Percentiles rank a stretch among this genome's conserved stretches.
These are phyloP conservation scores for Aplysina aerophoba DNA, from an alignment of 37 sponge, comb jelly and placozoan species.

Conservation along the genomic window DNA sequence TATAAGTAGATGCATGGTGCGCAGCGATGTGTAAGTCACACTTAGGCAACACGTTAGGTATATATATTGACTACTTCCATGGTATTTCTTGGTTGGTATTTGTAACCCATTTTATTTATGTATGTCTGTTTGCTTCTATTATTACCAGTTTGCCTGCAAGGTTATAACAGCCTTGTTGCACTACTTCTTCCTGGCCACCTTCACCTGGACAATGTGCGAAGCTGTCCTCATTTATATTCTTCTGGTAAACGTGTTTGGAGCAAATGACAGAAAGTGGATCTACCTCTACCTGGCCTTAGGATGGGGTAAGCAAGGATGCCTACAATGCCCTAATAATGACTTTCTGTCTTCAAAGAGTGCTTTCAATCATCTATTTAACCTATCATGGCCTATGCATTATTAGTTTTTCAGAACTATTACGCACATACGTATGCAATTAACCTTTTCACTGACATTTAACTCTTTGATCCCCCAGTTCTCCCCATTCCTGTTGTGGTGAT, in stretches of 20 bases:
- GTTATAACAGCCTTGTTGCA: neutral
- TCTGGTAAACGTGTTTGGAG: neutral
- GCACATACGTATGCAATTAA: neutral
- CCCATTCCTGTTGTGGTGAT: too few relatives aligned
- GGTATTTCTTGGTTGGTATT: too few relatives aligned
- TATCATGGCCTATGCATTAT: neutral
- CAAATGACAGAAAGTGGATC: conserved; percentile 19
- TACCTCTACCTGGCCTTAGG: neutral
- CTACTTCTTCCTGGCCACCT: conserved; percentile 25
- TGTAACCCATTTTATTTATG: neutral
- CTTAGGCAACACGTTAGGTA: too few relatives aligned
- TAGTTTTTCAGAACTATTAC: neutral
- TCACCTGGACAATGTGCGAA: conserved; percentile 25
- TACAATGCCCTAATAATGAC: too few relatives aligned
- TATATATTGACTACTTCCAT: too few relatives aligned
- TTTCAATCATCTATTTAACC: neutral
- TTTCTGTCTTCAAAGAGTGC: neutral
- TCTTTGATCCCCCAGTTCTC: neutral
- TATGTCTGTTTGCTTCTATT: conserved; percentile 9
- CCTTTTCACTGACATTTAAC: neutral
- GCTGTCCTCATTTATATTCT: neutral
- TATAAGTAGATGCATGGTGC: too few relatives aligned
- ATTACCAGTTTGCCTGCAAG: neutral
- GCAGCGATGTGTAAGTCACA: too few relatives aligned
- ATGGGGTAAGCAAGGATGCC: neutral